Evolutionary conservation across 2,888 invertebrate genomes (phyloP).

Genomic region (Caenorhabditis japonica): DNA sequence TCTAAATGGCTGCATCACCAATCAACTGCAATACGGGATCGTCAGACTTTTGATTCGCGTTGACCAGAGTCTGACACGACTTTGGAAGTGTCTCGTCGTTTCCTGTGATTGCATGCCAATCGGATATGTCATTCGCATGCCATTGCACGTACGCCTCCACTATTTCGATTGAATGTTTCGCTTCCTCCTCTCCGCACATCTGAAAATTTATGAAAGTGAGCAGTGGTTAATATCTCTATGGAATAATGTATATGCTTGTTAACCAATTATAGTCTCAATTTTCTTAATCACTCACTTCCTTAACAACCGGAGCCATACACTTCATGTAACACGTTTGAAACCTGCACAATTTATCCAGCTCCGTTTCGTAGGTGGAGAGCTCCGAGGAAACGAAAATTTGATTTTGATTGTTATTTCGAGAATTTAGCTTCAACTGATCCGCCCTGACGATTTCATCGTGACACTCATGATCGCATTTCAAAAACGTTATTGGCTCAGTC

Average conservation of each 20-base stretch:
- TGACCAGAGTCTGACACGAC: conserved; percentile 42
- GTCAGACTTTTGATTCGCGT: conserved; percentile 20
- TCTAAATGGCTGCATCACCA: conserved; percentile 13
- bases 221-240: too few relatives aligned
- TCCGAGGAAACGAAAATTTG: conserved; percentile 65
- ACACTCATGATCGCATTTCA: conserved; percentile 75
- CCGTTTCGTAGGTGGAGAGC: conserved; percentile 68
- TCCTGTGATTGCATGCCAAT: conserved; percentile 72
- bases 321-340: conserved; percentile 73
- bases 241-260: too few relatives aligned
- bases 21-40: conserved; percentile 60
- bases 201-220: conserved; percentile 34
- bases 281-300: conserved; percentile 51
- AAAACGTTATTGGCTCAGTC: conserved; percentile 74
- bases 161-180: conserved; percentile 64
- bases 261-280: too few relatives aligned
- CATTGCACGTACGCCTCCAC: conserved; percentile 70
- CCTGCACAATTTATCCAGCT: conserved; percentile 68
- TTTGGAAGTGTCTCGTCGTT: conserved; percentile 53
- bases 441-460: conserved; percentile 59
- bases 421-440: conserved; percentile 22
- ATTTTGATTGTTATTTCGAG: conserved; percentile 11
- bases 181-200: conserved; percentile 64
- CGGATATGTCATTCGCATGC: conserved; percentile 72
- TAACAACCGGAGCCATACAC: conserved; percentile 66